A percentile compares a stretch with the other conserved stretches of the same genome.
Conservation (phyloP, 53 echinoderm and acorn worm species). For the Patiria pectinifera region DNA sequence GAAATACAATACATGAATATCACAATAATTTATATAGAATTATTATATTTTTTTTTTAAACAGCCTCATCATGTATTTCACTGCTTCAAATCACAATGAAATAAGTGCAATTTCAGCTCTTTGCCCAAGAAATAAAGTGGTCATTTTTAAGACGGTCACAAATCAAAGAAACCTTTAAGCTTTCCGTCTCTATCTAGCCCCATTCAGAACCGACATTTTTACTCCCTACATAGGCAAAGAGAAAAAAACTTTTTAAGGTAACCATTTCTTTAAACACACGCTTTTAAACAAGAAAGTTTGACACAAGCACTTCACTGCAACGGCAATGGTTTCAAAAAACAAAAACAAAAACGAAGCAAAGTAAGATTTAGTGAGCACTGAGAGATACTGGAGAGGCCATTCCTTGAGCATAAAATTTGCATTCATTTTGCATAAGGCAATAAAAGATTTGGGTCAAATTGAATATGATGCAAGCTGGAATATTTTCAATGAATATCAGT, state of each 20-base stretch:
- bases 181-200: no score
- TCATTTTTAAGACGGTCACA: background rate
- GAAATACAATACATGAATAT: background rate
- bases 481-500: no score
- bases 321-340: background rate
- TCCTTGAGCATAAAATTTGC: no score
- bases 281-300: background rate
- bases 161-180: no score
- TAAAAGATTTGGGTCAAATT: no score
- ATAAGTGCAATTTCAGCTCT: background rate
- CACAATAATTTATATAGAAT: background rate
- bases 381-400: no score
- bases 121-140: background rate
- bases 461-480: no score
- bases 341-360: background rate
- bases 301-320: background rate
- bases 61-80: background rate
- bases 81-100: background rate
- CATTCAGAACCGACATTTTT: background rate
- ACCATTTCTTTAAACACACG: background rate
- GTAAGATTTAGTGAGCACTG: no score
- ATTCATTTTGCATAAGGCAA: no score
- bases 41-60: background rate
- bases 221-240: background rate
- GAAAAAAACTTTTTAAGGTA: background rate